Percentiles rank a stretch among this genome's conserved stretches.
These are phyloP conservation scores for Phyllotreta cruciferae DNA, from an alignment of 2,888 invertebrate species.

Conservation along the genomic window DNA sequence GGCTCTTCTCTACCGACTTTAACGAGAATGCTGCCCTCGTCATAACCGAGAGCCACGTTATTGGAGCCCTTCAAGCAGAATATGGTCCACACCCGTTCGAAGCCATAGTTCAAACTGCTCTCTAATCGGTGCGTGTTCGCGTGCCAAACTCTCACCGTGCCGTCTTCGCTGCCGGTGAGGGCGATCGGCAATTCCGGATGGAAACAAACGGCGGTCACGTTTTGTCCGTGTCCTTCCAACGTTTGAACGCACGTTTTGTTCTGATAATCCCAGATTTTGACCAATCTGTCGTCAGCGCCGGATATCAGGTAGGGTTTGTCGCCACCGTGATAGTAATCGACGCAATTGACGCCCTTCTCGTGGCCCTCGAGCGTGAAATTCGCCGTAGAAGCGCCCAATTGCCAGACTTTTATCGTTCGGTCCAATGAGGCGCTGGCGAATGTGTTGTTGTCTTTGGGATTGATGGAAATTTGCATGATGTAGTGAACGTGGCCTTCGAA, in stretches of 20 bases:
- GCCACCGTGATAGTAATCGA: slow-evolving; percentile 97
- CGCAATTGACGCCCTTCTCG: slow-evolving; percentile 98
- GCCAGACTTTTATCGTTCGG: slow-evolving; percentile 97
- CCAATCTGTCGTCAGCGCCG: slow-evolving; percentile 96
- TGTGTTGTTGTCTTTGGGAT: slow-evolving; percentile 99
- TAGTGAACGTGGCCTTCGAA: slow-evolving; percentile 99
- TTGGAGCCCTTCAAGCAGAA: slow-evolving; percentile 92
- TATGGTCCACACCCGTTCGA: slow-evolving; percentile 98
- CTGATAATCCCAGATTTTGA: slow-evolving; percentile 99
- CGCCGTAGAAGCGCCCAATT: slow-evolving; percentile 94
- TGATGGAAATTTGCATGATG: slow-evolving; percentile 99
- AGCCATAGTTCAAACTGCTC: slow-evolving; percentile 95
- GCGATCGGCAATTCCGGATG: slow-evolving; percentile 98
- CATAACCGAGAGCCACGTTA: slow-evolving; percentile 94
- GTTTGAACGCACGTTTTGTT: slow-evolving; percentile 99
- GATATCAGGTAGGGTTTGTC: slow-evolving; percentile 99
- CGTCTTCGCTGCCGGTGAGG: slow-evolving; percentile 94
- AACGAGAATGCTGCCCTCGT: slow-evolving; percentile 94
- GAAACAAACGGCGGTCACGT: slow-evolving; percentile 94
- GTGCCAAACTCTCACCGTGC: slow-evolving; percentile 97
- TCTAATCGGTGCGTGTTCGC: slow-evolving; percentile 97
- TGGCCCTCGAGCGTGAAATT: slow-evolving; percentile 99
- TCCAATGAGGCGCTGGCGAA: slow-evolving; percentile 99
- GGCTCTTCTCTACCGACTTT: slow-evolving; percentile 95
- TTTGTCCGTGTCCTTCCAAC: slow-evolving; percentile 95